A percentile compares a stretch with the other conserved stretches of the same genome.
Evolutionary conservation across 2,888 invertebrate species (phyloP).

Genomic region (Neoaliturus tenellus): DNA sequence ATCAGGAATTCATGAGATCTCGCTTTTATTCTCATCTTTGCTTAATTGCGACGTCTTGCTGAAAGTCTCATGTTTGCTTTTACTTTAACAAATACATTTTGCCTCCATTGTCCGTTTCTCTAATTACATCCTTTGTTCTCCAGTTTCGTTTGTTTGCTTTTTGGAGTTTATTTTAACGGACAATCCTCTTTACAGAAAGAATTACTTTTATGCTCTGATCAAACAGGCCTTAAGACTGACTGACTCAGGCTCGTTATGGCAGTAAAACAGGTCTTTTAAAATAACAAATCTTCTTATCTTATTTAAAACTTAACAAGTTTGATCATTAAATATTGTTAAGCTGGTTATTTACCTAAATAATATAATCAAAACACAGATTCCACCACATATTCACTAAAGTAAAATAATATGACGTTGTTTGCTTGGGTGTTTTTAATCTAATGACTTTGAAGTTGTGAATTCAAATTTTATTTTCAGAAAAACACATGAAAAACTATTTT

Average conservation of each 20-base stretch:
- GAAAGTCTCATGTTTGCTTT: constrained; percentile 45
- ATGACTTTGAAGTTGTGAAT: too few species aligned
- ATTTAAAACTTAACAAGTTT: too few species aligned
- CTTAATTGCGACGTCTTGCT: constrained; percentile 46
- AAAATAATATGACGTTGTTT: too few species aligned
- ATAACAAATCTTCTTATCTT: too few species aligned
- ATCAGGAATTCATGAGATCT: constrained; percentile 50
- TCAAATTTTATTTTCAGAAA: too few species aligned
- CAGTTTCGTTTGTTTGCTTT: neutral
- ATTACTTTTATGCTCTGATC: constrained; percentile 19
- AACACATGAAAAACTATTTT: too few species aligned
- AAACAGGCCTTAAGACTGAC: neutral
- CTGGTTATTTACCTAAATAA: too few species aligned
- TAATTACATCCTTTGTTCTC: constrained; percentile 48
- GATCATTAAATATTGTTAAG: too few species aligned
- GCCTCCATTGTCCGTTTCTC: constrained; percentile 23
- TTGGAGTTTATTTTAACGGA: constrained; percentile 26
- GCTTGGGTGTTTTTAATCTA: too few species aligned
- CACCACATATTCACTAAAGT: too few species aligned
- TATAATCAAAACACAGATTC: too few species aligned
- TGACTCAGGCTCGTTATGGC: neutral
- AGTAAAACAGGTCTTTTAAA: too few species aligned
- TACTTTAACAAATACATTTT: constrained; percentile 47
- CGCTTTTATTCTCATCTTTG: constrained; percentile 49
- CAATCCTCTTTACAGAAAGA: constrained; percentile 16